Evolutionary conservation across 2,888 invertebrate genomes (phyloP).

Genomic region (Coelopa pilipes): DNA sequence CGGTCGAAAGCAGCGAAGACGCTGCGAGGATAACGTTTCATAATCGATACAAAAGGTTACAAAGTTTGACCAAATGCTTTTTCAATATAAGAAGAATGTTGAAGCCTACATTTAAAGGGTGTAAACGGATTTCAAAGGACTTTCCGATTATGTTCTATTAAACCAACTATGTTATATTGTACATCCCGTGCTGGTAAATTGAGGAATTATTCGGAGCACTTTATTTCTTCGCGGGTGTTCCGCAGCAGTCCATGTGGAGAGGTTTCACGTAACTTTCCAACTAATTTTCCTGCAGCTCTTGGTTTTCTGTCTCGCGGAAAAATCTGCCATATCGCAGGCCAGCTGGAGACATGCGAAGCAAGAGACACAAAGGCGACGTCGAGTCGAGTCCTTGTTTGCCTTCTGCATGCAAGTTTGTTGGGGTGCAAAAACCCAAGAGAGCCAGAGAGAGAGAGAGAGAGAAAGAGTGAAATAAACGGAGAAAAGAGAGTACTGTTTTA

Average conservation of each 20-base stretch:
- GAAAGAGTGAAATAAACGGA: neutral
- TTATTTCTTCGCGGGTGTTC: neutral
- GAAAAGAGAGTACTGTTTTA: no score
- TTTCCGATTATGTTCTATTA: no score
- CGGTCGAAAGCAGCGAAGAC: slow-evolving; percentile 1
- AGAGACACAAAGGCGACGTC: slow-evolving; percentile 23
- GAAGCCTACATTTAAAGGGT: no score
- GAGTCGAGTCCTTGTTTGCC: slow-evolving; percentile 6
- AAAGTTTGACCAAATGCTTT: neutral
- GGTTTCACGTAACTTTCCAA: slow-evolving; percentile 50
- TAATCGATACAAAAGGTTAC: slow-evolving; percentile 30
- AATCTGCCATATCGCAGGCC: slow-evolving; percentile 16
- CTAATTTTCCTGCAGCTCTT: slow-evolving; percentile 44
- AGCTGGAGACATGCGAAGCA: neutral
- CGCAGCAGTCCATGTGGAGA: slow-evolving; percentile 37
- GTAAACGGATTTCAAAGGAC: no score
- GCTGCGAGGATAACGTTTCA: slow-evolving; percentile 21
- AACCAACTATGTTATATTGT: no score
- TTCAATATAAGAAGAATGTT: no score
- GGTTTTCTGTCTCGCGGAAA: slow-evolving; percentile 6
- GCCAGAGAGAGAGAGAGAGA: neutral
- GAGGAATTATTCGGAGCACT: neutral
- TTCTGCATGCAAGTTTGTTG: neutral
- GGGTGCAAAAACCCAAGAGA: slow-evolving; percentile 1
- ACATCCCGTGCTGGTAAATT: no score